phyloP scores from a whole-genome alignment of 2,113 vertebrate species.

The Odontophorus gujanensis region DNA sequence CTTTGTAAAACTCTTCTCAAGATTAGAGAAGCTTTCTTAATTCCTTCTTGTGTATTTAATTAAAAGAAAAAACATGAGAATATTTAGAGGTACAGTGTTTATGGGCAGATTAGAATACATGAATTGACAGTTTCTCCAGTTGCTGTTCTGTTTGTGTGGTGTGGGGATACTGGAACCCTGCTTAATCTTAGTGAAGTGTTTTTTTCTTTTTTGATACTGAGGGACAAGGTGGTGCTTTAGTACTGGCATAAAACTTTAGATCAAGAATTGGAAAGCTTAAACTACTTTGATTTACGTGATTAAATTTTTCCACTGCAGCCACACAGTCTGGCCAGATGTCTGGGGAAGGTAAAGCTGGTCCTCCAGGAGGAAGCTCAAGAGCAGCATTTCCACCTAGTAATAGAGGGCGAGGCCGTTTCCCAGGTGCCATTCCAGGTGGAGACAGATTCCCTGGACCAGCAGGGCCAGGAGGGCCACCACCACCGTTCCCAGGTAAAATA shows the following conservation, averaged over 20 bases:
- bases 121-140: background rate
- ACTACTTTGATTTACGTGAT: background rate
- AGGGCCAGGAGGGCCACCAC: conserved; percentile 94
- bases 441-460: conserved; percentile 94
- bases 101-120: background rate
- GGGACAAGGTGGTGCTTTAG: background rate
- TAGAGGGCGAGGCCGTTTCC: conserved; percentile 93
- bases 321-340: conserved; percentile 99
- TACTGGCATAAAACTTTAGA: rapidly evolving
- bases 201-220: rapidly evolving
- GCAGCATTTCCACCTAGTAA: conserved; percentile 92
- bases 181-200: background rate
- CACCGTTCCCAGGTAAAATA: conserved; percentile 92
- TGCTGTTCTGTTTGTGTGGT: background rate
- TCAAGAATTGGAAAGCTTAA: background rate
- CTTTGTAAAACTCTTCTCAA: background rate
- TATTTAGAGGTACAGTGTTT: background rate
- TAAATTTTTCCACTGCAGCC: conserved; percentile 76
- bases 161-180: background rate
- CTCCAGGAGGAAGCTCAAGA: conserved; percentile 89
- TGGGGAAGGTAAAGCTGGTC: conserved; percentile 97
- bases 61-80: background rate
- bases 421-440: conserved; percentile 91
- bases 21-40: background rate
- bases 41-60: background rate